Conservation (phyloP, 2,888 invertebrate species). For the Drosophila ezoana region DNA sequence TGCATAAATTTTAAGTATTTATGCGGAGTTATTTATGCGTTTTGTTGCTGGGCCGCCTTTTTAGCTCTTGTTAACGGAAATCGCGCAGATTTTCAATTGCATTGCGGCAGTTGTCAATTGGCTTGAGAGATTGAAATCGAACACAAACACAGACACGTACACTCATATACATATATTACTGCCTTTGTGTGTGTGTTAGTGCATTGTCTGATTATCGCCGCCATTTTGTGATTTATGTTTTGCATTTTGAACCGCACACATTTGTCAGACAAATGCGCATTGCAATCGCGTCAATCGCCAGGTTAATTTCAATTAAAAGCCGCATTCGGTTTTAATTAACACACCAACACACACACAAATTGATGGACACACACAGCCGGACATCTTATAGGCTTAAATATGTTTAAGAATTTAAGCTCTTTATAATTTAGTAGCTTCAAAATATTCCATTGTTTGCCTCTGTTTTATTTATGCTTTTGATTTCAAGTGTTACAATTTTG, state of each 20-base stretch:
- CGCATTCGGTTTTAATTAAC: constrained; percentile 64
- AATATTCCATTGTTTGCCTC: background rate
- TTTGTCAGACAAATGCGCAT: constrained; percentile 55
- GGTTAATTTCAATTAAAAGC: constrained; percentile 75
- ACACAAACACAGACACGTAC: constrained; percentile 11
- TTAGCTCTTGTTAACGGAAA: constrained; percentile 60
- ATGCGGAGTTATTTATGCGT: constrained; percentile 61
- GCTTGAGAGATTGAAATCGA: constrained; percentile 72
- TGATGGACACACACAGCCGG: background rate
- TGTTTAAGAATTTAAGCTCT: background rate
- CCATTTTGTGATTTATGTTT: constrained; percentile 69
- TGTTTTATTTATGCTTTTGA: background rate
- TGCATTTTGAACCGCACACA: constrained; percentile 61
- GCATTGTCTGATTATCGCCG: constrained; percentile 62
- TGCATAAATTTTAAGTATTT: constrained; percentile 70
- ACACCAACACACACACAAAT: constrained; percentile 22
- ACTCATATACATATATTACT: constrained; percentile 4
- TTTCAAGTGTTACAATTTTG: too few species aligned
- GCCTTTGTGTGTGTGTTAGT: constrained; percentile 17
- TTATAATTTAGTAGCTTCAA: constrained; percentile 1
- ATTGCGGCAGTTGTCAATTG: constrained; percentile 73
- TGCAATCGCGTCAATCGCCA: constrained; percentile 57
- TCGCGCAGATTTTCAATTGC: constrained; percentile 69
- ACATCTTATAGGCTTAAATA: background rate
- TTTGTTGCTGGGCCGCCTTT: constrained; percentile 46